These are phyloP conservation scores for Caenorhabditis brenneri DNA, from an alignment of 1,140 invertebrate species.

Conservation along the genomic window DNA sequence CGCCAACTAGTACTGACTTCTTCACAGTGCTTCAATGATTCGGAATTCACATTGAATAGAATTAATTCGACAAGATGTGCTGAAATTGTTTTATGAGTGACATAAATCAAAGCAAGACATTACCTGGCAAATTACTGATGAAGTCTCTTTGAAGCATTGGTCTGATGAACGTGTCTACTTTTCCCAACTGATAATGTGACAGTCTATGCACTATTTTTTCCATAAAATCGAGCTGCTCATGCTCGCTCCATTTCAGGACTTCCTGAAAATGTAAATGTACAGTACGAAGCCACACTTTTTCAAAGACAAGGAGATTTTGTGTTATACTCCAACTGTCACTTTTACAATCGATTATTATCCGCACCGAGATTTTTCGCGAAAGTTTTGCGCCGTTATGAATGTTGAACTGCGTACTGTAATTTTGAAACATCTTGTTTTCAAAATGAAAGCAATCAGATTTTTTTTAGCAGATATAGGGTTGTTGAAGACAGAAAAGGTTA, in stretches of 20 bases:
- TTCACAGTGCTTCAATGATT: slow-evolving; percentile 90
- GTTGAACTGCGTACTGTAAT: background rate
- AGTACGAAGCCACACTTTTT: too few species aligned
- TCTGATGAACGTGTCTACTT: slow-evolving; percentile 94
- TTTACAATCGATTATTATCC: too few species aligned
- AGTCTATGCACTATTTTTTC: slow-evolving; percentile 90
- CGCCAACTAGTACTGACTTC: slow-evolving; percentile 97
- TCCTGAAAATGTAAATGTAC: too few species aligned
- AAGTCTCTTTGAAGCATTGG: slow-evolving; percentile 99
- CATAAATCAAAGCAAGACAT: background rate
- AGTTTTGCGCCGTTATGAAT: too few species aligned
- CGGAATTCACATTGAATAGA: slow-evolving; percentile 92
- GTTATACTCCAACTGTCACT: too few species aligned
- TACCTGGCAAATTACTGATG: slow-evolving; percentile 85
- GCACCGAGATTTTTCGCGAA: too few species aligned
- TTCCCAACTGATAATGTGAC: slow-evolving; percentile 98
- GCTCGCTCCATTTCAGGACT: slow-evolving; percentile 69
- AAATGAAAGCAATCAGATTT: too few species aligned
- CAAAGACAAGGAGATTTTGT: too few species aligned
- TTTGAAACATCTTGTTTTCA: slow-evolving; percentile 14
- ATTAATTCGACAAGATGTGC: slow-evolving; percentile 98
- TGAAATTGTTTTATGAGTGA: slow-evolving; percentile 71
- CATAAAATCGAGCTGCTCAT: slow-evolving; percentile 90
- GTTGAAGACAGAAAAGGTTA: too few species aligned
- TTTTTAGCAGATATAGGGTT: too few species aligned